Conservation (phyloP, 1,140 invertebrate genomes). For the Oscheius sp. region DNA sequence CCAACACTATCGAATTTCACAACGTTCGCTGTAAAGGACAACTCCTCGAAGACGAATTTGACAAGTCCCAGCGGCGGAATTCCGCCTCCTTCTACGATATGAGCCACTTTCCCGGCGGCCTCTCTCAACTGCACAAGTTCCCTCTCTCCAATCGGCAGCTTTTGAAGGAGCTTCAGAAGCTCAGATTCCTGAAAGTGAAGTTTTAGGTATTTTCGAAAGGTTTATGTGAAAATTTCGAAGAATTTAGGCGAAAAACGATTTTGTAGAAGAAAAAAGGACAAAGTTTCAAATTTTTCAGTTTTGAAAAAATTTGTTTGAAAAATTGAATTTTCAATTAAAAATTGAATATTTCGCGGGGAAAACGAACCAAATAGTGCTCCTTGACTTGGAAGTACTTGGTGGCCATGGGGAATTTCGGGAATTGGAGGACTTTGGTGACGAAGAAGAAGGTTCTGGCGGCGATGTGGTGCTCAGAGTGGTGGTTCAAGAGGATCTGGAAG, state of each 20-base stretch:
- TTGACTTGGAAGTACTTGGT: constrained; percentile 6
- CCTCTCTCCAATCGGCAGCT: constrained; percentile 3
- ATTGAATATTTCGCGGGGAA: no score
- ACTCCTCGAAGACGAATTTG: constrained; percentile 23
- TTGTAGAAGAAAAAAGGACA: no score
- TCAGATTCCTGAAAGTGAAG: constrained; percentile 13
- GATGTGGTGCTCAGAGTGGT: no score
- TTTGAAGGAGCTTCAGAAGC: constrained; percentile 12
- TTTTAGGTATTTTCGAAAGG: not conserved
- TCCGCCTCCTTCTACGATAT: constrained; percentile 15
- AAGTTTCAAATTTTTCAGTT: not conserved
- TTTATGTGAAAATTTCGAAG: not conserved
- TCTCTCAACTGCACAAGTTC: constrained; percentile 16
- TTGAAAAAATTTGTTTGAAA: no score
- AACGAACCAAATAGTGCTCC: not conserved
- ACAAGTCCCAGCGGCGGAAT: constrained; percentile 14
- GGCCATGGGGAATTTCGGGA: not conserved
- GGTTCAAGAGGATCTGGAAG: no score
- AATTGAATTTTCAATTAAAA: no score
- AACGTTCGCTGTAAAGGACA: not conserved
- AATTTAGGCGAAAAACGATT: no score
- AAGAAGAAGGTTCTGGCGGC: not conserved
- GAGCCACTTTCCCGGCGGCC: not conserved
- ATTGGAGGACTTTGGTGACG: not conserved
- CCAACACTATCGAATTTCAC: constrained; percentile 9